phyloP scores from a whole-genome alignment of 2,797 vertebrate genomes.

The Adrianichthys oophorus region DNA sequence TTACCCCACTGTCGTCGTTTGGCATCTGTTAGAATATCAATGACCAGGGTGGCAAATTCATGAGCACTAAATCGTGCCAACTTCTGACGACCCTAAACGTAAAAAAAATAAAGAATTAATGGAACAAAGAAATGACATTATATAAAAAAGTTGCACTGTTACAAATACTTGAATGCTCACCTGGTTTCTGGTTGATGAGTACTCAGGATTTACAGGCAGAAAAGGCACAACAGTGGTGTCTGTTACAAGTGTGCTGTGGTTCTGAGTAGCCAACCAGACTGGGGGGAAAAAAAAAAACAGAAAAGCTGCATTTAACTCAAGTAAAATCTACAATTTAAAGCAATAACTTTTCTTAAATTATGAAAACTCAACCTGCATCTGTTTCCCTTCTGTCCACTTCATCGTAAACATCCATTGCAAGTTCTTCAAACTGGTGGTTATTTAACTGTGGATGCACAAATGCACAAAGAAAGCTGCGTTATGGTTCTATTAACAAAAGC shows the following conservation, averaged over 20 bases:
- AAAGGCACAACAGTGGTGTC: constrained; percentile 97
- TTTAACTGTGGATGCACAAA: constrained; percentile 79
- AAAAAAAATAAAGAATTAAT: background rate
- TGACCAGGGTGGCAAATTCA: constrained; percentile 95
- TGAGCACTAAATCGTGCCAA: constrained; percentile 96
- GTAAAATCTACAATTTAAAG: background rate
- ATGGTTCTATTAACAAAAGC: background rate
- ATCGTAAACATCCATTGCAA: constrained; percentile 99
- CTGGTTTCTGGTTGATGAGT: constrained; percentile 98
- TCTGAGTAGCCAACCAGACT: constrained; percentile 98
- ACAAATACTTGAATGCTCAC: constrained; percentile 64
- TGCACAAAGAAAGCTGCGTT: constrained; percentile 13
- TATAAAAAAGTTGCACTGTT: background rate
- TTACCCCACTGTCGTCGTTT: constrained; percentile 94
- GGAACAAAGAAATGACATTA: background rate
- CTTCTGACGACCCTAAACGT: constrained; percentile 90
- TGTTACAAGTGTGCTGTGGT: constrained; percentile 95
- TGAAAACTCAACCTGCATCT: constrained; percentile 84
- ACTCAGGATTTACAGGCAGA: constrained; percentile 97
- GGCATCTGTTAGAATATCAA: constrained; percentile 95
- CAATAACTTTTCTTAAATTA: background rate
- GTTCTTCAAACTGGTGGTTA: constrained; percentile 98
- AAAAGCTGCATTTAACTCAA: background rate
- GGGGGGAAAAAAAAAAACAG: constrained; percentile 11
- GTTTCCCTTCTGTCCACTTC: constrained; percentile 98